Evolutionary conservation across 2,797 vertebrate genomes (phyloP).

Genomic region (Tenualosa thibaudeaui): DNA sequence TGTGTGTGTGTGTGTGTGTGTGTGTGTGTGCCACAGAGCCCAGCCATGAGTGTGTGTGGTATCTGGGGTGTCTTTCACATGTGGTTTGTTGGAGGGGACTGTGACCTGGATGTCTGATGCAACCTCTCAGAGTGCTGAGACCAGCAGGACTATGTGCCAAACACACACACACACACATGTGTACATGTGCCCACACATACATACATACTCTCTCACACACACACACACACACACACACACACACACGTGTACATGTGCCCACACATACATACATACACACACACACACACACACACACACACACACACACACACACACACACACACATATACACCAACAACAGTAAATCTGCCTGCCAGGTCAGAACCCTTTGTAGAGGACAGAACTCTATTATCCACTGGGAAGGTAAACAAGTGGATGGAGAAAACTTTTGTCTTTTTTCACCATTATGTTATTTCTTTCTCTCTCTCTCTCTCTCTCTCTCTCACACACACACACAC

Average conservation of each 20-base stretch:
- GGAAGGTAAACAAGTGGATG: neutral
- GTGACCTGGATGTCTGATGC: slow-evolving; percentile 3
- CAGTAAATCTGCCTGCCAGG: slow-evolving; percentile 12
- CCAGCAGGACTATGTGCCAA: slow-evolving; percentile 8
- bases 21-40: too few relatives aligned
- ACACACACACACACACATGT: neutral
- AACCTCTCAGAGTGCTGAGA: slow-evolving; percentile 7
- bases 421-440: neutral
- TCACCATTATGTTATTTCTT: neutral
- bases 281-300: neutral
- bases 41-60: neutral
- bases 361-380: neutral
- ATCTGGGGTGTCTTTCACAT: neutral
- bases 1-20: too few relatives aligned
- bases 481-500: slow-evolving; percentile 30
- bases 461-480: neutral
- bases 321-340: neutral
- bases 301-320: neutral
- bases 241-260: neutral
- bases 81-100: neutral
- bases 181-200: neutral
- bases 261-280: neutral
- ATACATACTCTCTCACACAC: neutral
- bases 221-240: neutral
- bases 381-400: neutral